Evolutionary conservation across 2,888 invertebrate species (phyloP).

Genomic region (Ophion obscuratus): DNA sequence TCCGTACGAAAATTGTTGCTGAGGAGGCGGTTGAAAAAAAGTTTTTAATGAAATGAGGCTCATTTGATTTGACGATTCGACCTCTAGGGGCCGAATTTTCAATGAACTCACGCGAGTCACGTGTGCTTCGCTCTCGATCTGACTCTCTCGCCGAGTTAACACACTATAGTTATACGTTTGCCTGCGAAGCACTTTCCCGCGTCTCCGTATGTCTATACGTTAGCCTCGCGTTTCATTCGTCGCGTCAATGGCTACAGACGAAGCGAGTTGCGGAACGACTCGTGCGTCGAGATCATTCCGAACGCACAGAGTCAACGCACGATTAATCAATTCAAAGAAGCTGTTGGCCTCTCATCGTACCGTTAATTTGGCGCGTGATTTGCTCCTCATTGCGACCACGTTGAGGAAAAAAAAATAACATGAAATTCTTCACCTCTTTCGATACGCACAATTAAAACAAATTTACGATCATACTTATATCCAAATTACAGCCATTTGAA

Average conservation of each 20-base stretch:
- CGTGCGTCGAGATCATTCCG: slow-evolving; percentile 15
- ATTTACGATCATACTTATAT: neutral
- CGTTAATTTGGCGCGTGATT: slow-evolving; percentile 51
- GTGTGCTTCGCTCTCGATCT: neutral
- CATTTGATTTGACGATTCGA: too few relatives aligned
- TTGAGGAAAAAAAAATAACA: slow-evolving; percentile 1
- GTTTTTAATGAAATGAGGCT: too few relatives aligned
- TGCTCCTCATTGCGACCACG: slow-evolving; percentile 33
- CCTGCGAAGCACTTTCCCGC: slow-evolving; percentile 29
- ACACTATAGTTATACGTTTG: neutral
- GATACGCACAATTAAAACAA: neutral
- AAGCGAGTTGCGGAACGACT: slow-evolving; percentile 28
- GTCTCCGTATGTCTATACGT: neutral
- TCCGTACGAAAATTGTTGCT: too few relatives aligned
- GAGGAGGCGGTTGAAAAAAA: too few relatives aligned
- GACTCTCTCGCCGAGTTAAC: neutral
- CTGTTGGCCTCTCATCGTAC: slow-evolving; percentile 39
- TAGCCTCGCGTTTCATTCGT: neutral
- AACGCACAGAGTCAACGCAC: slow-evolving; percentile 43
- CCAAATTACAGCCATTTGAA: too few relatives aligned
- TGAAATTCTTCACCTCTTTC: neutral
- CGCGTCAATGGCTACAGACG: neutral
- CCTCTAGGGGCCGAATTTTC: too few relatives aligned
- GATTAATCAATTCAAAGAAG: slow-evolving; percentile 57
- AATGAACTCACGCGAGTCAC: too few relatives aligned